Base-by-base conservation (phyloP, 2,888 invertebrate genomes). In the Brachyopa scutellaris region DNA sequence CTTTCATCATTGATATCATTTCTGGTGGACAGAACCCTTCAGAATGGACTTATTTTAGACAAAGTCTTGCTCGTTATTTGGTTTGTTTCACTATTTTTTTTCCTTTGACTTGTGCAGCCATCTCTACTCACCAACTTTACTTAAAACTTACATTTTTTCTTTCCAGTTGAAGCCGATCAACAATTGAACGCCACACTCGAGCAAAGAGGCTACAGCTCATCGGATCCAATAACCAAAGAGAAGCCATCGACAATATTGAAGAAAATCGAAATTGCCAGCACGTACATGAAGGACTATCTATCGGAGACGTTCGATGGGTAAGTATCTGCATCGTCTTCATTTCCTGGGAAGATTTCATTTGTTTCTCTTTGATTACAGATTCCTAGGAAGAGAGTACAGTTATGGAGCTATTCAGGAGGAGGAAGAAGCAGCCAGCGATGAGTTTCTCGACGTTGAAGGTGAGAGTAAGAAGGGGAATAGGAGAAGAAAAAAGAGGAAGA, bases 241-340 rank as follows among this genome's bases (percentile, higher is more conserved):
- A 90, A 89, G 83, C 90, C 90, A 59, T 90, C 91, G 38, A 87
- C 89, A 9, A 85, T 91, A 76, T 85, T 91, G n/a, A 88, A 88
- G 85, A 88, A 89, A 86, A 89, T 91, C 55, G 90, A 90, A 85
- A 88, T 89, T 33, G 90, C 90, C 64, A 88, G 89, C 7, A 88
- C 86, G 74, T 89, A 88, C 66, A 88, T 90, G 86, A 88, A 88
- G 85, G 87, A 90, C 49, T 89, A 88, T 78, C 84, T 90, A 4
- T 86, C 87, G 15, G 88, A 89, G 73, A 88, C 89, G 6, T 88
- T 90, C 86, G 89, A 90, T 84, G 89, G 88, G 90, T 91, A 85
- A 89, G 86, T 85, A 57, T 17, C 11, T 36, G 6, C 3, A 8
- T 31, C 15, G 11, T 13, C n/a, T n/a, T n/a, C n/a, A n/a, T n/a